Percentiles rank a stretch among this genome's conserved stretches.
These are phyloP conservation scores for Tauraco hartlaubi DNA, from an alignment of 2,797 vertebrate genomes.

Conservation along the genomic window DNA sequence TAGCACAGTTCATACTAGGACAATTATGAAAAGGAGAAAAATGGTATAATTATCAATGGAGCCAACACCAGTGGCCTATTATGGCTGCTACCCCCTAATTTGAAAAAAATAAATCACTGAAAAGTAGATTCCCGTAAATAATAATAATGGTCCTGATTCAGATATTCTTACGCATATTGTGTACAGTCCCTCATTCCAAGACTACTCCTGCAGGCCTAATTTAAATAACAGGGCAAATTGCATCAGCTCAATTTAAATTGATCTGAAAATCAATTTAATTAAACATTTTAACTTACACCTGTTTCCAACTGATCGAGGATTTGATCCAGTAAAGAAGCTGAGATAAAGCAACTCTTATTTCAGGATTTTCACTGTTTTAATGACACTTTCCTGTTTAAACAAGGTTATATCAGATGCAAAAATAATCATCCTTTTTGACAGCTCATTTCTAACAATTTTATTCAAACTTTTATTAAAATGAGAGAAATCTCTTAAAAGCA, in stretches of 20 bases:
- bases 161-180: constrained; percentile 31
- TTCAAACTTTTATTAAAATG: constrained; percentile 5
- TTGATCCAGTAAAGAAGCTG: constrained; percentile 19
- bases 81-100: constrained; percentile 76
- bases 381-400: not conserved
- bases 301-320: constrained; percentile 51
- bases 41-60: constrained; percentile 81
- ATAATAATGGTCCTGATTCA: constrained; percentile 55
- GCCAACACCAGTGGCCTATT: constrained; percentile 78
- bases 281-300: constrained; percentile 68
- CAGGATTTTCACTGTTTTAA: constrained; percentile 6
- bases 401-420: constrained; percentile 5
- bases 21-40: constrained; percentile 82
- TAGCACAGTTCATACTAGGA: constrained; percentile 82
- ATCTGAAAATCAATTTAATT: constrained; percentile 69
- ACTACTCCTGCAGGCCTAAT: constrained; percentile 51
- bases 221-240: constrained; percentile 67
- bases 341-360: constrained; percentile 14
- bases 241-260: constrained; percentile 57
- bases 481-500: not conserved
- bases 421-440: constrained; percentile 26
- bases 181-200: constrained; percentile 32
- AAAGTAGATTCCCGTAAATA: constrained; percentile 73
- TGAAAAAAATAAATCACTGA: constrained; percentile 71
- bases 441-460: constrained; percentile 15